Conservation (phyloP, 2,888 invertebrate genomes). For the Dasypolia templi region DNA sequence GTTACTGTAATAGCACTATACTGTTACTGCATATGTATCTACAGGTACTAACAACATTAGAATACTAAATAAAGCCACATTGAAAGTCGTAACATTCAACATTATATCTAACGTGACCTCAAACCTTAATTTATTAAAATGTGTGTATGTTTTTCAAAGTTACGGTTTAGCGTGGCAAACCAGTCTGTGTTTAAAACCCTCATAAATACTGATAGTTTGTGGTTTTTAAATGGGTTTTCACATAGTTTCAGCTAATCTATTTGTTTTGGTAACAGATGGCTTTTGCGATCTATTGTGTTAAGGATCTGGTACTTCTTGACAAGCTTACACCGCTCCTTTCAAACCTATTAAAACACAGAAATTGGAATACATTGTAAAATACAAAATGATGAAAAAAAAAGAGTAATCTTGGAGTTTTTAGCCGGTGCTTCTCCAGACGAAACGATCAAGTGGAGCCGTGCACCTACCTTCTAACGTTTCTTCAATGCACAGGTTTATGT, state of each 20-base stretch:
- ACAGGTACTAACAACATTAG: neutral
- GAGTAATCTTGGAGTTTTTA: neutral
- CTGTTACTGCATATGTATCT: too few relatives aligned
- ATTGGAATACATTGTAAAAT: neutral
- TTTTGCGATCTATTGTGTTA: neutral
- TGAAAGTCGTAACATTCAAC: conserved; percentile 11
- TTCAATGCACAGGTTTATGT: neutral
- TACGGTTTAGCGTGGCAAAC: conserved; percentile 15
- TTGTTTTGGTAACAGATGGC: neutral
- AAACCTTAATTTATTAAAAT: conserved; percentile 17
- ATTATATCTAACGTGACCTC: conserved; percentile 12
- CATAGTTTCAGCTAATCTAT: conserved; percentile 12
- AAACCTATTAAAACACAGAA: neutral
- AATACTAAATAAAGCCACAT: neutral
- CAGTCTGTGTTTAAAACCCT: conserved; percentile 27
- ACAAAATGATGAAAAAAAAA: too few relatives aligned
- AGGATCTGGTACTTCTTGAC: neutral
- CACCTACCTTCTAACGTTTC: neutral
- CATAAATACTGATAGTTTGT: conserved; percentile 43
- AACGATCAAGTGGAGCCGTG: neutral
- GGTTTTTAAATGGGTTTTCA: conserved; percentile 23
- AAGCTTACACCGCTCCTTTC: neutral
- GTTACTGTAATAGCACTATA: too few relatives aligned
- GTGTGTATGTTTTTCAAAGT: conserved; percentile 27
- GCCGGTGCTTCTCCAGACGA: neutral